Evolutionary conservation across 2,797 vertebrate genomes (phyloP), one percentile per base, ranked within the genome.

Genomic region (Hoplostethus mediterraneus): DNA sequence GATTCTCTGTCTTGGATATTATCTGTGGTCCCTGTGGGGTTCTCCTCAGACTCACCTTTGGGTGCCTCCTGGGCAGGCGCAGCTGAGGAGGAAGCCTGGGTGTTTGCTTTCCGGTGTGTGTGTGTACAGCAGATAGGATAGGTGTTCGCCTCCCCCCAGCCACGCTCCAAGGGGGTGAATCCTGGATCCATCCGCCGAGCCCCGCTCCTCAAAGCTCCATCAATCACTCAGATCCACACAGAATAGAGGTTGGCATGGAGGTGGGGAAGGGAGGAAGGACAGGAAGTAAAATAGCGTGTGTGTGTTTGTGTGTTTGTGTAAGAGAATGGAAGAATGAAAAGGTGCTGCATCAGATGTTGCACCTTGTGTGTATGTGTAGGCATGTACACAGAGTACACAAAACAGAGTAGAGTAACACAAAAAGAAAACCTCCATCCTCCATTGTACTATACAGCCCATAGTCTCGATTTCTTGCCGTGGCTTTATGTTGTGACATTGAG

Each of bases 201-300:
- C 13, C 25, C 40, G 61, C 60, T 38, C 14, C 75, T 73, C 73
- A 75, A 60, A 80, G 72, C 72, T 59, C 62, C 63, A 67, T 81
- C 80, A 80, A 75, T 80, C 75, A 83, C 75, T 71, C 75, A 67
- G 38, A 68, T 81, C 74, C 68, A 77, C 77, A 79, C 61, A 69
- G 74, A 80, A 51, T 16, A 11, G 52, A 75, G 58, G 59, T 21
- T 75, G 62, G 58, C 62, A 61, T 36, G 1, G 45, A 69, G 66
- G 67, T 56, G 67, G 59, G 65, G 73, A n/a, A 69, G 67, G 12
- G 66, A 52, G 51, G 21, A 21, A 21, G 21, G 21, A 21, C 21
- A 62, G 71, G 57, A 47, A 75, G 76, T 63, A 64, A 67, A 79
- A 16, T 58, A n/a, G 17, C 28, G 5, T 60, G 0, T 36, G 0